Conservation (phyloP, 2,113 vertebrate genomes). For the Collichthys lucidus region DNA sequence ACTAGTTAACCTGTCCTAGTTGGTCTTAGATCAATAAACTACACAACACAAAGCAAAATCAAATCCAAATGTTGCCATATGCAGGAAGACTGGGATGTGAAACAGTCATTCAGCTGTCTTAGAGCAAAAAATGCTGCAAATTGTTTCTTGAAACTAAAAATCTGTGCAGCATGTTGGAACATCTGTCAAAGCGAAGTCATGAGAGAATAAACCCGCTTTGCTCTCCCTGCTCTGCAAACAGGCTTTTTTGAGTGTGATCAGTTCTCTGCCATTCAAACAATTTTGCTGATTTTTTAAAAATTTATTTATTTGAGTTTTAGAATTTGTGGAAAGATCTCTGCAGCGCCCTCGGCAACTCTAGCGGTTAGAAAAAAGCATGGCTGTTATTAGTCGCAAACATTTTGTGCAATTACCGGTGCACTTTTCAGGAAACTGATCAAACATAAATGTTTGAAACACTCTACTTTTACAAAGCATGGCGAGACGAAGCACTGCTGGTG, state of each 20-base stretch:
- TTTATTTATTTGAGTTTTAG: neutral
- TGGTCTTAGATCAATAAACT: conserved; percentile 1
- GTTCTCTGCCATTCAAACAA: neutral
- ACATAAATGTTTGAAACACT: conserved; percentile 42
- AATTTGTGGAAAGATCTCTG: neutral
- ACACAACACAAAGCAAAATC: neutral
- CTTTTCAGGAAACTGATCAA: neutral
- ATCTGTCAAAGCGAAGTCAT: conserved; percentile 22
- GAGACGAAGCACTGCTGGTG: conserved; percentile 18
- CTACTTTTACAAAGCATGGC: conserved; percentile 9
- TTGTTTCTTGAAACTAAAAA: conserved; percentile 23
- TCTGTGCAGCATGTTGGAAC: conserved; percentile 14
- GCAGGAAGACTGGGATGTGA: neutral
- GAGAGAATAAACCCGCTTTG: conserved; percentile 7
- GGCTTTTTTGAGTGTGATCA: conserved; percentile 28
- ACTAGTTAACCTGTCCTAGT: conserved; percentile 19
- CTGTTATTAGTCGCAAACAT: conserved; percentile 2
- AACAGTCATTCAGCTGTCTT: conserved; percentile 14
- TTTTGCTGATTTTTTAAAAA: neutral
- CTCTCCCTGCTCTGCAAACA: neutral
- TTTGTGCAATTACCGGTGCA: conserved; percentile 3
- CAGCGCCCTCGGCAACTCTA: neutral
- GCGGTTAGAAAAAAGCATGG: neutral
- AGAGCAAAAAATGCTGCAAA: conserved; percentile 3
- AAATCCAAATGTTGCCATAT: neutral